Base-by-base conservation (phyloP, 2,797 vertebrate species). In the Crocodylus rhombifer region DNA sequence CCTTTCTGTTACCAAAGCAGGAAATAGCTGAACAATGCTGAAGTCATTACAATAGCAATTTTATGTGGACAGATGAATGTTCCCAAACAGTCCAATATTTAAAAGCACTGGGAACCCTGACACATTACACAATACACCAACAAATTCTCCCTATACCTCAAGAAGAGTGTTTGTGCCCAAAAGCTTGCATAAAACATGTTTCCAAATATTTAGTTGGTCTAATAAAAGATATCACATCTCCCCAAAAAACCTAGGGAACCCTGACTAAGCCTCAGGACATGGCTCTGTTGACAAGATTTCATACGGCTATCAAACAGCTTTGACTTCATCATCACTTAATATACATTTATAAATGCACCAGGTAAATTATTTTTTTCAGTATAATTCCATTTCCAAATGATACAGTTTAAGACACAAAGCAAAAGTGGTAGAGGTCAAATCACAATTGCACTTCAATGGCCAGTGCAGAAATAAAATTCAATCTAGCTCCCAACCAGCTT, bases 331-430 rank as follows among this genome's bases (percentile, higher is more conserved):
- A 20, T 60, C 18, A 10, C 73, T 78, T 42, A 14, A 69, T 74
- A 78, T 1, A 10, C 14, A 75, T 5, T 14, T 65, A 58, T 23
- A 18, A 56, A 51, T 56, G 62, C 2, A 18, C 42, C 42, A 12
- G 16, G 5, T 77, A 17, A 30, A 93, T 56, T 2, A 16, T 0
- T 0, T 64, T 92, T 30, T 25, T 63, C 1, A 42, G 28, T 2
- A 10, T 25, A 74, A 56, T 36, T 21, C 13, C n/a, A 42, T 33
- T 33, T 42, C 55, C 30, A 64, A 51, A 51, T 51, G 10, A 51
- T 51, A 51, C 42, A 51, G 42, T 11, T 51, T 51, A 51, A 51
- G 42, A 93, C 13, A 56, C 83, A 78, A 61, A 14, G 58, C 36
- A 56, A 56, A 51, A 84, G 65, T 14, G 3, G 36, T 81, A 2